Percentiles rank a stretch among this genome's conserved stretches.
Conservation (phyloP, 2,797 vertebrate genomes). For the Sebastes trivittatus region DNA sequence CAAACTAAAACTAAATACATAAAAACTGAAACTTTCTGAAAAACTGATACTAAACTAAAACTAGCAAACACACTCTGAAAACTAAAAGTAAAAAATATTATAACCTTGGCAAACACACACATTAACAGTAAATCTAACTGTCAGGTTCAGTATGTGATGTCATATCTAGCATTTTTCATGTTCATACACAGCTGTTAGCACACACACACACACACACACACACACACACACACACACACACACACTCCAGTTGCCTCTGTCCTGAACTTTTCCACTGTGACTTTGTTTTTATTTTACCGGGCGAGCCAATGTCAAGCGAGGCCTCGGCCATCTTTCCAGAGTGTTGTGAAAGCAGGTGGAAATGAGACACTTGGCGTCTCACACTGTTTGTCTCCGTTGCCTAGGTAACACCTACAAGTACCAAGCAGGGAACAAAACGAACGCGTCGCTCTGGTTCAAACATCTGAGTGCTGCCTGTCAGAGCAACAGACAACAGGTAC, state of each 20-base stretch:
- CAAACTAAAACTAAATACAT: too few species aligned
- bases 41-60: too few species aligned
- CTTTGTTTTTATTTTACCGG: neutral
- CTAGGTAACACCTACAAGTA: slow-evolving; percentile 99
- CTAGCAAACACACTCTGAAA: too few species aligned
- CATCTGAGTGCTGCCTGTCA: slow-evolving; percentile 97
- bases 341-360: slow-evolving; percentile 10
- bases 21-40: too few species aligned
- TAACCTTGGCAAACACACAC: too few species aligned
- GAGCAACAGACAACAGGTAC: slow-evolving; percentile 97
- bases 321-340: slow-evolving; percentile 36
- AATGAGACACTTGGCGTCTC: slow-evolving; percentile 20
- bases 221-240: too few species aligned
- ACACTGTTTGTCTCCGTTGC: slow-evolving; percentile 53
- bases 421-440: slow-evolving; percentile 94
- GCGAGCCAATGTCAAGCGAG: slow-evolving; percentile 13
- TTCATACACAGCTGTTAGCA: neutral
- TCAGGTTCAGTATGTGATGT: too few species aligned
- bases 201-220: accelerated
- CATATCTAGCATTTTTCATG: neutral
- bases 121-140: too few species aligned
- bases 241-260: neutral
- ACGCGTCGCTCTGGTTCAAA: slow-evolving; percentile 97
- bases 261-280: slow-evolving; percentile 35
- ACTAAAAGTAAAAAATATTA: too few species aligned